Conservation (phyloP, 1,140 invertebrate species). For the Bilobella aurantiaca region DNA sequence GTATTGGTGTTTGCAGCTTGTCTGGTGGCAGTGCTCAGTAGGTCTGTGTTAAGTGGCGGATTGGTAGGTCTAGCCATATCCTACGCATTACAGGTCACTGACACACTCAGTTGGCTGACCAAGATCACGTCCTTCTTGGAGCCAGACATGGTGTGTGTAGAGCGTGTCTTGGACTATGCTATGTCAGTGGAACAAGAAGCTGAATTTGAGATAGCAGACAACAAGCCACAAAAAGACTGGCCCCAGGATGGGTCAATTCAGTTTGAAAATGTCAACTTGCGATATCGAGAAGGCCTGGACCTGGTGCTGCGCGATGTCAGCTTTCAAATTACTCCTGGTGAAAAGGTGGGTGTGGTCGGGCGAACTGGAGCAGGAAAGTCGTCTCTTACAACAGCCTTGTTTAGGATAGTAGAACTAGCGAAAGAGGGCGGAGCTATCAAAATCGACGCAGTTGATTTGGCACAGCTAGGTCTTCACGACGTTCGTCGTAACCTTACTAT, state of each 20-base stretch:
- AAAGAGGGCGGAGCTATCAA: conserved; percentile 47
- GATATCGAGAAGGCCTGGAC: conserved; percentile 52
- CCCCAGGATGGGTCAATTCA: background rate
- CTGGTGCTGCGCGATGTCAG: too few relatives aligned
- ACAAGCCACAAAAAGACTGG: background rate
- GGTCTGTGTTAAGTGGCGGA: too few relatives aligned
- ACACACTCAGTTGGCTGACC: too few relatives aligned
- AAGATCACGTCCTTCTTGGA: too few relatives aligned
- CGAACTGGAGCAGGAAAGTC: conserved; percentile 85
- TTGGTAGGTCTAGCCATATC: too few relatives aligned
- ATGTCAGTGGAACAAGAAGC: too few relatives aligned
- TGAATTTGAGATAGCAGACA: too few relatives aligned
- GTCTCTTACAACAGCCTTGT: conserved; percentile 70
- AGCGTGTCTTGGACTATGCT: too few relatives aligned
- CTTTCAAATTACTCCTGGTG: conserved; percentile 40
- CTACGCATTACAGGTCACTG: too few relatives aligned
- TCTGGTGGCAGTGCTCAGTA: too few relatives aligned
- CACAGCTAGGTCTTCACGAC: conserved; percentile 54
- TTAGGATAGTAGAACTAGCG: conserved; percentile 57
- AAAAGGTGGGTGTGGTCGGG: conserved; percentile 51
- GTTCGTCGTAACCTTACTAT: conserved; percentile 63
- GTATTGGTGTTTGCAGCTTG: too few relatives aligned
- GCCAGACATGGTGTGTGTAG: too few relatives aligned
- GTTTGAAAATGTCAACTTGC: conserved; percentile 6
- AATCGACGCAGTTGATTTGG: conserved; percentile 59